Evolutionary conservation across 2,888 invertebrate genomes (phyloP).

Genomic region (Platycheirus albimanus): DNA sequence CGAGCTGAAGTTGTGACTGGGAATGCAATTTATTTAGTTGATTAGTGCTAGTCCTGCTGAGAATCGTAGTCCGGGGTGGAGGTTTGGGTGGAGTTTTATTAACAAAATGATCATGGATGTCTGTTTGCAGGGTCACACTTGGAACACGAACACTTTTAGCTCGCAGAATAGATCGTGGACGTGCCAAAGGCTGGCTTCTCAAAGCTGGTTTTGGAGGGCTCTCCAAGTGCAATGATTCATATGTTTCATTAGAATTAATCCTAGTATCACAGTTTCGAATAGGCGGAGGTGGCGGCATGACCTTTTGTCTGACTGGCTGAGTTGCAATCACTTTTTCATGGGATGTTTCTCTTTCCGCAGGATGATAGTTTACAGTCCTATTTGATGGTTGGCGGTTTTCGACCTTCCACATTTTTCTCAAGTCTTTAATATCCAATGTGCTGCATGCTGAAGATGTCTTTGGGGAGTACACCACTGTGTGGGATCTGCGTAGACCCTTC

Average conservation of each 20-base stretch:
- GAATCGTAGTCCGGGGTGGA: conserved; percentile 68
- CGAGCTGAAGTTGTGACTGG: conserved; percentile 62
- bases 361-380: conserved; percentile 14
- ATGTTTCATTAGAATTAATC: conserved; percentile 61
- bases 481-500: conserved; percentile 80
- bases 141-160: conserved; percentile 78
- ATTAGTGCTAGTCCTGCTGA: conserved; percentile 37
- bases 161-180: conserved; percentile 77
- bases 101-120: conserved; percentile 38
- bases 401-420: conserved; percentile 75
- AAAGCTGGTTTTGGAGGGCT: conserved; percentile 40
- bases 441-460: conserved; percentile 74
- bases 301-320: conserved; percentile 64
- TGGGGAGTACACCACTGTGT: conserved; percentile 80
- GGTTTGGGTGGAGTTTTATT: conserved; percentile 70
- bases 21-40: conserved; percentile 64
- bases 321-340: conserved; percentile 63
- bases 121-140: conserved; percentile 41
- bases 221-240: conserved; percentile 38
- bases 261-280: conserved; percentile 78
- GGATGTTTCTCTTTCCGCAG: conserved; percentile 13
- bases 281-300: conserved; percentile 77
- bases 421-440: conserved; percentile 77
- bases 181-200: conserved; percentile 74
- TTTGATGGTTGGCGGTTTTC: conserved; percentile 56